phyloP scores from a whole-genome alignment of 2,113 vertebrate genomes.

The Upupa epops region DNA sequence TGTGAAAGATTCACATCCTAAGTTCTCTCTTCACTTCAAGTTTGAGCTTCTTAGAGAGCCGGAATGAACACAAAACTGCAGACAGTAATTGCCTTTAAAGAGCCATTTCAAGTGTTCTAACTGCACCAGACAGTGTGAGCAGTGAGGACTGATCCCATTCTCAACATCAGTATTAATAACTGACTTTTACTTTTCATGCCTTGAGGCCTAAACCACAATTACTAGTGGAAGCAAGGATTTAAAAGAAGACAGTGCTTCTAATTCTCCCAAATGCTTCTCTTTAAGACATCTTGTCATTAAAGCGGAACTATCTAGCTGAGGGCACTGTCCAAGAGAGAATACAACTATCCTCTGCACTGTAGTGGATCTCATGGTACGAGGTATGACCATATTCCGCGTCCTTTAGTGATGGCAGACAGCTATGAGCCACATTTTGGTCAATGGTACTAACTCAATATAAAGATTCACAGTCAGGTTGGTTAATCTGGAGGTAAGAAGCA shows the following conservation, averaged over 20 bases:
- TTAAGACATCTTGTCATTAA: neutral
- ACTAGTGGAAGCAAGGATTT: neutral
- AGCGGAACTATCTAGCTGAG: neutral
- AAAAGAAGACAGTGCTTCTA: neutral
- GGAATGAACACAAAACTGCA: neutral
- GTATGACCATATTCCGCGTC: neutral
- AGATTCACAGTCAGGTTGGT: neutral
- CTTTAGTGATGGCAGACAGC: neutral
- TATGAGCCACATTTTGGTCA: neutral
- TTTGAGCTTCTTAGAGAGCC: neutral
- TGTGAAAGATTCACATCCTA: neutral
- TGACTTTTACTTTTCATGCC: neutral
- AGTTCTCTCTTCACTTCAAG: neutral
- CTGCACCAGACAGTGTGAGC: neutral
- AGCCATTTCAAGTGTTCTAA: neutral
- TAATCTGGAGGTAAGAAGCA: neutral
- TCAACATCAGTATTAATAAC: neutral
- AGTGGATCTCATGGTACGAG: neutral
- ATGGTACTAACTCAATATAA: neutral
- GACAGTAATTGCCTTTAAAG: neutral
- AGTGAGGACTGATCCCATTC: neutral
- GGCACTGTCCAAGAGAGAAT: neutral
- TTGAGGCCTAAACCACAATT: neutral
- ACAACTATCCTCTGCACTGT: neutral
- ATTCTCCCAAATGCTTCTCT: neutral